A percentile compares a stretch with the other conserved stretches of the same genome.
These are phyloP conservation scores for Epirrhoe alternata DNA, from an alignment of 2,888 invertebrate species.

Conservation along the genomic window DNA sequence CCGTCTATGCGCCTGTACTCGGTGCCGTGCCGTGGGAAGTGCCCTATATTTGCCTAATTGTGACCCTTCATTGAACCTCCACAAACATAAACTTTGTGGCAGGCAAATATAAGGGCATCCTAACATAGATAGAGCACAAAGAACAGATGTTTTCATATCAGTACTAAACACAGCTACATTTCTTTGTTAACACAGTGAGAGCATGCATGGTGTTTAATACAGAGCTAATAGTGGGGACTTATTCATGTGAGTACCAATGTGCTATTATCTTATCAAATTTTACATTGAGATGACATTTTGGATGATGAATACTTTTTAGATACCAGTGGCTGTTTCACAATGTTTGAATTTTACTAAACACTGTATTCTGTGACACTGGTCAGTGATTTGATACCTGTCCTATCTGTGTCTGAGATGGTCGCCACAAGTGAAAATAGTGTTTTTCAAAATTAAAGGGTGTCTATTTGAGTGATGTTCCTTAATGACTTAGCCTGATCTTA, in stretches of 20 bases:
- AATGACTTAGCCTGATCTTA: background rate
- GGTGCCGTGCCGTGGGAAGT: conserved; percentile 71
- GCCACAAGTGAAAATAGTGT: background rate
- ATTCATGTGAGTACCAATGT: conserved; percentile 40
- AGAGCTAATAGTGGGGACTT: conserved; percentile 28
- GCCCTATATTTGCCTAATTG: conserved; percentile 64
- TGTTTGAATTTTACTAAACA: background rate
- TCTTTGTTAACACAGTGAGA: conserved; percentile 39
- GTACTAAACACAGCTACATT: conserved; percentile 28
- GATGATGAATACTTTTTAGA: conserved; percentile 44
- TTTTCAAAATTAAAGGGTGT: background rate
- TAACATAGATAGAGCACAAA: conserved; percentile 14
- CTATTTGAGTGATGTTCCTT: background rate
- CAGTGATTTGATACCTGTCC: conserved; percentile 1
- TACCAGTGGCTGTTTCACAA: conserved; percentile 13
- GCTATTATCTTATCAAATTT: conserved; percentile 49
- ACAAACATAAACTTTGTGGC: conserved; percentile 38
- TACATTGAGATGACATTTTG: conserved; percentile 45
- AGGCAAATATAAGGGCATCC: conserved; percentile 16
- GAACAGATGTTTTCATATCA: conserved; percentile 17
- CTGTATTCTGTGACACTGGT: no score
- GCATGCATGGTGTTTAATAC: conserved; percentile 37
- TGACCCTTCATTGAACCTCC: conserved; percentile 61
- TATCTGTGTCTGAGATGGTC: background rate
- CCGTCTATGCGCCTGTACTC: conserved; percentile 46